phyloP scores from a whole-genome alignment of 2,888 invertebrate genomes.

The Drosophila pegasa region DNA sequence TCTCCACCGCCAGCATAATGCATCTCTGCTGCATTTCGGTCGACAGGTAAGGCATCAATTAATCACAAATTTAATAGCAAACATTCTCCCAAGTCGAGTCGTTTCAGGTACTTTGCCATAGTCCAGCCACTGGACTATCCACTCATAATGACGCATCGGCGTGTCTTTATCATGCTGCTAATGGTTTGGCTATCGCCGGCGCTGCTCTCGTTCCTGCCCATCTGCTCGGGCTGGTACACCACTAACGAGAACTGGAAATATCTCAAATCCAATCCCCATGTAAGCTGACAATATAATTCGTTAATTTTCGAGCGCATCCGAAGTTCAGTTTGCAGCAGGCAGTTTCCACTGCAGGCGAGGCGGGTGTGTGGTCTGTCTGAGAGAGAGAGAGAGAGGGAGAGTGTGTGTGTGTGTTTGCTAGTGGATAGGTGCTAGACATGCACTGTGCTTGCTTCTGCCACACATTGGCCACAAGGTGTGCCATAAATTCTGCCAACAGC shows the following conservation, averaged over 20 bases:
- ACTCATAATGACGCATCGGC: conserved; percentile 94
- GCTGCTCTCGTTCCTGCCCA: conserved; percentile 96
- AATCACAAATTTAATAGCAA: not conserved
- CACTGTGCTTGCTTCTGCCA: conserved; percentile 29
- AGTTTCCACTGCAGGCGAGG: not conserved
- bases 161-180: conserved; percentile 92
- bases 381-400: too few relatives aligned
- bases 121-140: conserved; percentile 96
- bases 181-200: conserved; percentile 97
- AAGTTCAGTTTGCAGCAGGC: conserved; percentile 46
- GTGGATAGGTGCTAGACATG: conserved; percentile 36
- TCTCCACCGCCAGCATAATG: conserved; percentile 95
- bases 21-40: conserved; percentile 98
- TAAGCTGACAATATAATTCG: conserved; percentile 78
- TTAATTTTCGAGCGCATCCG: conserved; percentile 60
- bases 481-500: conserved; percentile 49
- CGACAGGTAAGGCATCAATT: conserved; percentile 86
- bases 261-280: conserved; percentile 88
- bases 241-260: conserved; percentile 91
- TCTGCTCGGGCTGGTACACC: conserved; percentile 97
- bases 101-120: conserved; percentile 92
- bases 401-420: conserved; percentile 15
- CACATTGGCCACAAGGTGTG: conserved; percentile 40
- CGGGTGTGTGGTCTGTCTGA: not conserved
- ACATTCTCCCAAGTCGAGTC: not conserved